Base-by-base conservation (phyloP, 2,888 invertebrate species). In the Sphaerophoria taeniata region DNA sequence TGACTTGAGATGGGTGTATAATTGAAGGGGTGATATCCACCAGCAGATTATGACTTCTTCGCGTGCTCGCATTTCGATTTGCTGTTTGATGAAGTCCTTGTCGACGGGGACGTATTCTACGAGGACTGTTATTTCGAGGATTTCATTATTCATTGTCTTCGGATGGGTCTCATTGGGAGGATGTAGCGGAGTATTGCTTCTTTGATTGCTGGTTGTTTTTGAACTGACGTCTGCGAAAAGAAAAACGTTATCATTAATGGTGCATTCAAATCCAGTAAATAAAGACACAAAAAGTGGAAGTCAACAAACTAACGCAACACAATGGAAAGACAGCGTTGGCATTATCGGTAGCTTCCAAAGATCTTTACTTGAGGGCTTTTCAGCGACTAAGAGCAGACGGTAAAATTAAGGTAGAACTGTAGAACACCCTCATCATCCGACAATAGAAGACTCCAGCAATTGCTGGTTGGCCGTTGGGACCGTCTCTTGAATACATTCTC, bases 391-490 rank as follows among this genome's bases (percentile, higher is more conserved):
- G n/a, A n/a, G n/a, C n/a, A n/a, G n/a, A n/a, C n/a, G n/a, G n/a
- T n/a, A n/a, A n/a, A n/a, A n/a, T n/a, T n/a, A n/a, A n/a, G n/a
- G n/a, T n/a, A n/a, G n/a, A n/a, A n/a, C n/a, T n/a, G n/a, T n/a
- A n/a, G n/a, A n/a, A n/a, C n/a, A n/a, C n/a, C n/a, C n/a, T n/a
- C n/a, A n/a, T n/a, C n/a, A n/a, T n/a, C n/a, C n/a, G 94, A 89
- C 97, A 97, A 90, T 97, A 97, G 91, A 97, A 97, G n/a, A 97
- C 97, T 0, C 97, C 97, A 0, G 96, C 96, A 88, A 95, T 95
- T 0, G 94, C 93, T 6, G 90, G 90, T 39, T 89, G 89, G 14
- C 89, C 89, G 61, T 85, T 81, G 1, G 67, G 49, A 4, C 73
- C 79, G 39, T 85, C 73, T 58, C 31, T 79, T 84, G 14, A 43